Percentiles rank a stretch among this genome's conserved stretches.
Conservation (phyloP, 2,888 invertebrate genomes). For the Dastarcus helophoroides region DNA sequence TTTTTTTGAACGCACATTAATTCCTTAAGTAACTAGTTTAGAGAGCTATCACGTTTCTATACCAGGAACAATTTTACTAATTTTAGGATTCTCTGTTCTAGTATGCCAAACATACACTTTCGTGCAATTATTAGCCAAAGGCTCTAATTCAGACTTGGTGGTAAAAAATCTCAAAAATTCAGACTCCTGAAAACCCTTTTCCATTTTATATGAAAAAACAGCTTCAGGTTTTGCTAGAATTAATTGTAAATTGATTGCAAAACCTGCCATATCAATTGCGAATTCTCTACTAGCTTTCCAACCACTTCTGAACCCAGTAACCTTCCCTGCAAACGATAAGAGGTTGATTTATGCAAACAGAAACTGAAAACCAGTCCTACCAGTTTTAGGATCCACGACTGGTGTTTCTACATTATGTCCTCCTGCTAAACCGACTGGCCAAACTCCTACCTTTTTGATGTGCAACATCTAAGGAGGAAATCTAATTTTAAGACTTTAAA, state of each 20-base stretch:
- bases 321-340: slow-evolving; percentile 36
- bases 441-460: slow-evolving; percentile 76
- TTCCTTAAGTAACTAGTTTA: too few relatives aligned
- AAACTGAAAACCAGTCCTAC: slow-evolving; percentile 16
- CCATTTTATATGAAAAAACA: slow-evolving; percentile 71
- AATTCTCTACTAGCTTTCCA: slow-evolving; percentile 89
- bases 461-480: slow-evolving; percentile 71
- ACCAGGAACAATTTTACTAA: slow-evolving; percentile 53
- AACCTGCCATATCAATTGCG: slow-evolving; percentile 97
- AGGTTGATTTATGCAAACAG: slow-evolving; percentile 40
- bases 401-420: slow-evolving; percentile 90
- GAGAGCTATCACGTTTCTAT: slow-evolving; percentile 34
- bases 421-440: slow-evolving; percentile 95
- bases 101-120: slow-evolving; percentile 99
- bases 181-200: slow-evolving; percentile 82
- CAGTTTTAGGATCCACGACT: slow-evolving; percentile 51
- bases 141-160: slow-evolving; percentile 69
- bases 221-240: slow-evolving; percentile 62
- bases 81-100: slow-evolving; percentile 77
- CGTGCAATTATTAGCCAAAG: slow-evolving; percentile 80
- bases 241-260: slow-evolving; percentile 72
- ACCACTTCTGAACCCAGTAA: slow-evolving; percentile 56
- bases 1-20: too few relatives aligned
- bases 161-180: slow-evolving; percentile 68
- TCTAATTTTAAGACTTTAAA: slow-evolving; percentile 16